A percentile compares a stretch with the other conserved stretches of the same genome.
phyloP scores from a whole-genome alignment of 2,797 vertebrate species.

The Hozukius guyotensis region DNA sequence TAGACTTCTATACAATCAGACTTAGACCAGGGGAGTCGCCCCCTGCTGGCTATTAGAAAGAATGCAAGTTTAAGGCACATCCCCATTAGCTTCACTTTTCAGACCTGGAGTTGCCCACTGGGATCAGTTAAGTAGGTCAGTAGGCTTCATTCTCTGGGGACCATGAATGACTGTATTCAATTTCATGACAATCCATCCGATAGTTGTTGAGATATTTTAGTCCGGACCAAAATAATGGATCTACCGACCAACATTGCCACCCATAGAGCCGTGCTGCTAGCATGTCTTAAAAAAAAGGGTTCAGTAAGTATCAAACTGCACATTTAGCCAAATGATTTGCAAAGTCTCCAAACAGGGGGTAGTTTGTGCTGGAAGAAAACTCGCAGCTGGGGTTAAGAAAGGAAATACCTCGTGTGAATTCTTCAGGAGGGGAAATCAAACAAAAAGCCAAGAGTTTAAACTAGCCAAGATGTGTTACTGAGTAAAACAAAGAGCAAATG shows the following conservation, averaged over 20 bases:
- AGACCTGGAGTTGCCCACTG: too few relatives aligned
- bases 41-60: too few relatives aligned
- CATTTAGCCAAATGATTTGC: slow-evolving; percentile 42
- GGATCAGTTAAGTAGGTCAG: slow-evolving; percentile 22
- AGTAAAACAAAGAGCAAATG: slow-evolving; percentile 59
- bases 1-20: too few relatives aligned
- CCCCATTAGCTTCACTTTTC: too few relatives aligned
- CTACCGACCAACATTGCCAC: not conserved
- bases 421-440: slow-evolving; percentile 48
- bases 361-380: slow-evolving; percentile 50
- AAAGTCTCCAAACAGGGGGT: slow-evolving; percentile 22
- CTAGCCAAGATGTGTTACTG: slow-evolving; percentile 42
- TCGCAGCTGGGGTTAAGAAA: slow-evolving; percentile 48
- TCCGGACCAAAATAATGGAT: not conserved
- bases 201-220: slow-evolving; percentile 17
- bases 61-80: too few relatives aligned
- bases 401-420: slow-evolving; percentile 45
- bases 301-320: slow-evolving; percentile 29
- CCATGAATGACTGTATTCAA: not conserved
- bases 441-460: slow-evolving; percentile 47
- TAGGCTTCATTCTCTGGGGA: not conserved
- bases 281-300: not conserved
- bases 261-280: not conserved
- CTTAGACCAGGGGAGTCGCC: too few relatives aligned
- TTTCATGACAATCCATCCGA: slow-evolving; percentile 1